A percentile compares a stretch with the other conserved stretches of the same genome.
phyloP scores from a whole-genome alignment of 2,113 vertebrate genomes.

The Eurypyga helias region DNA sequence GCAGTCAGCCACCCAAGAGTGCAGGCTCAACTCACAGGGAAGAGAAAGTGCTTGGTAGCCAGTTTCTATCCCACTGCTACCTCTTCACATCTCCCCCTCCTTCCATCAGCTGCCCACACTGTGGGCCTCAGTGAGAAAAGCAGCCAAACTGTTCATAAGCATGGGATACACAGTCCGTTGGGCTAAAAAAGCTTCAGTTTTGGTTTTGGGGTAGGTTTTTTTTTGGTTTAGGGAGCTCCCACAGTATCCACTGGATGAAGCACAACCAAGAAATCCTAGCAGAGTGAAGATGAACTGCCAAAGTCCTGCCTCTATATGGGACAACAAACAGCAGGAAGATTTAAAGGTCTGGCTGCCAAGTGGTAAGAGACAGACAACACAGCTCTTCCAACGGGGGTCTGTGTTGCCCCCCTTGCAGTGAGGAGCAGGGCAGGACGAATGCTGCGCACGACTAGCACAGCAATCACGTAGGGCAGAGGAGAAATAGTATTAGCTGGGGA shows the following conservation, averaged over 20 bases:
- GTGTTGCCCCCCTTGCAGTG: not conserved
- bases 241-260: not conserved
- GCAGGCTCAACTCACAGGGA: not conserved
- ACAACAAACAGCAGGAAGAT: not conserved
- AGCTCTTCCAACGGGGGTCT: not conserved
- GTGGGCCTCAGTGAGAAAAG: not conserved
- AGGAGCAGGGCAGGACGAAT: not conserved
- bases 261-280: not conserved
- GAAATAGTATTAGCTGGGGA: not conserved
- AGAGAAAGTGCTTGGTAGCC: not conserved
- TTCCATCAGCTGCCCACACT: not conserved
- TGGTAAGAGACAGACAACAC: not conserved
- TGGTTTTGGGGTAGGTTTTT: not conserved
- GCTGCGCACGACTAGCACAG: not conserved
- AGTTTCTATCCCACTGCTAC: not conserved
- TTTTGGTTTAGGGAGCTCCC: not conserved
- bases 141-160: not conserved
- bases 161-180: not conserved
- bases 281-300: not conserved
- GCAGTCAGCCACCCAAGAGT: not conserved
- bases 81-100: not conserved
- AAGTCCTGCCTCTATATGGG: not conserved
- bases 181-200: not conserved
- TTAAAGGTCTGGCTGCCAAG: not conserved
- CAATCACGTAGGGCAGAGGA: not conserved